Evolutionary conservation across 2,113 vertebrate species (phyloP).

Genomic region (Canis aureus): DNA sequence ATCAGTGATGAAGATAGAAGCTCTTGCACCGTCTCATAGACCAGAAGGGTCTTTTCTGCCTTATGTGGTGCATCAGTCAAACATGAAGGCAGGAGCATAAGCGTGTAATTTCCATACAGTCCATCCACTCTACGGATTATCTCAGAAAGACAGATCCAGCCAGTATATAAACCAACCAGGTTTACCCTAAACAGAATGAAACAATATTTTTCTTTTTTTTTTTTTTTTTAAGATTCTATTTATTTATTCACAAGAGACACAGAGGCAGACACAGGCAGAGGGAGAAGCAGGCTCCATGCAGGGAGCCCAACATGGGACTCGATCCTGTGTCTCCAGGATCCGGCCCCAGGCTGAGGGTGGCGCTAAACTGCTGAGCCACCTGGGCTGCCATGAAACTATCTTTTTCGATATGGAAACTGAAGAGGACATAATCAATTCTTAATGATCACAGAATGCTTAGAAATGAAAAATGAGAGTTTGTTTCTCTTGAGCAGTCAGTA

Average conservation of each 20-base stretch:
- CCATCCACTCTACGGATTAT: neutral
- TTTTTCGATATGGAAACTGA: constrained; percentile 24
- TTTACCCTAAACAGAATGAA: constrained; percentile 38
- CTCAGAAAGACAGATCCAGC: neutral
- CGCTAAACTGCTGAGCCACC: too few species aligned
- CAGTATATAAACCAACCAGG: neutral
- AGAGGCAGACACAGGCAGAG: too few species aligned
- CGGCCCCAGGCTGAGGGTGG: too few species aligned
- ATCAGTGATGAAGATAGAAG: neutral
- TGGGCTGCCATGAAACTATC: neutral
- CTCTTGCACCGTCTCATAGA: neutral
- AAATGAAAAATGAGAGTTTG: neutral
- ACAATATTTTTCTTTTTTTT: neutral
- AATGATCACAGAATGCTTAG: neutral
- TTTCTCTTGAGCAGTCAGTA: constrained; percentile 27
- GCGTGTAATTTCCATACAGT: neutral
- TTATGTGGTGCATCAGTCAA: neutral
- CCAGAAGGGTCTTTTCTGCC: neutral
- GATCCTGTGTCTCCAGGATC: too few species aligned
- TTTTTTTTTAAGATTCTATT: too few species aligned
- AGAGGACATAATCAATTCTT: neutral
- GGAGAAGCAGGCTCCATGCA: too few species aligned
- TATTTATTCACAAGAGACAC: too few species aligned
- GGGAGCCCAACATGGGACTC: too few species aligned
- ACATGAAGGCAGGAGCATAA: neutral